A percentile compares a stretch with the other conserved stretches of the same genome.
Evolutionary conservation across 1,140 invertebrate species (phyloP).

Genomic region (Ericerus pela): DNA sequence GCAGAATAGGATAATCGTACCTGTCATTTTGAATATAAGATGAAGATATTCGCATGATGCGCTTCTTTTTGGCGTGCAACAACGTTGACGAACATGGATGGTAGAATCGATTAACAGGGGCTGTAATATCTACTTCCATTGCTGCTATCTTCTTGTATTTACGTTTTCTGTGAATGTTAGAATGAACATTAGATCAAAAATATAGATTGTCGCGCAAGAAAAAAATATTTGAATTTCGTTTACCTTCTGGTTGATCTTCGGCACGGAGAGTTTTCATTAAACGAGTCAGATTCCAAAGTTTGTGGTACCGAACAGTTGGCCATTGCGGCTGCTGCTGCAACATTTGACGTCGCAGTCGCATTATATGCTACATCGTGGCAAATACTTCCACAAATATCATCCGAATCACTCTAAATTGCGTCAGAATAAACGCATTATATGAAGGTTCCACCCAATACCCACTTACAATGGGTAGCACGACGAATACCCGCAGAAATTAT

Average conservation of each 20-base stretch:
- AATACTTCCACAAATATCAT: background rate
- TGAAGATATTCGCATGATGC: too few relatives aligned
- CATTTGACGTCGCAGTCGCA: background rate
- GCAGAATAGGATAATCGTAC: too few relatives aligned
- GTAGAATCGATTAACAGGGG: too few relatives aligned
- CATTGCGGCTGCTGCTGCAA: background rate
- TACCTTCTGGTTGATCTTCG: background rate
- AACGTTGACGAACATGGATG: too few relatives aligned
- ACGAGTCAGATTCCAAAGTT: background rate
- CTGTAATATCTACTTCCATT: too few relatives aligned
- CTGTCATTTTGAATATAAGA: too few relatives aligned
- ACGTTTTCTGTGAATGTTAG: constrained; percentile 7
- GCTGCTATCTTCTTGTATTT: background rate
- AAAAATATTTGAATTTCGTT: background rate
- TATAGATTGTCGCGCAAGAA: background rate
- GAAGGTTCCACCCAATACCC: background rate
- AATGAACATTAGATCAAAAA: background rate
- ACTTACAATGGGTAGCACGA: too few relatives aligned
- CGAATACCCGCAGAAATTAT: too few relatives aligned
- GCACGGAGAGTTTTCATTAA: constrained; percentile 1
- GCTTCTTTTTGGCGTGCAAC: too few relatives aligned
- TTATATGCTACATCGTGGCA: background rate
- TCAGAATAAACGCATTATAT: background rate
- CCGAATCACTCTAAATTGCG: background rate
- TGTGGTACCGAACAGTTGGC: too few relatives aligned